phyloP scores from a whole-genome alignment of 2,797 vertebrate genomes.

The Hybognathus amarus region DNA sequence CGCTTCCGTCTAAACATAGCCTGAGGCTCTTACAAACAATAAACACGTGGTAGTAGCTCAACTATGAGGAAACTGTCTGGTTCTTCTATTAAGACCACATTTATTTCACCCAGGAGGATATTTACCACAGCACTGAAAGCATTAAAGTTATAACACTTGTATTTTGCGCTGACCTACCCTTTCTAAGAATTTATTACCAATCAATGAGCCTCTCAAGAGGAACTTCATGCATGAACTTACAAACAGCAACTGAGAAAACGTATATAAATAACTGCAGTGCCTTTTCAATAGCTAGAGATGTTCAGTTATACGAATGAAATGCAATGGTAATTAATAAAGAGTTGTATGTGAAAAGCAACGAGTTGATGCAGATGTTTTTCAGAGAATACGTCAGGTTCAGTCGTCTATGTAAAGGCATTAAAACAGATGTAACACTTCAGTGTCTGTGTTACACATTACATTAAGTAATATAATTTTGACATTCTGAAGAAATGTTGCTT shows the following conservation, averaged over 20 bases:
- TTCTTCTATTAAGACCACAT: constrained; percentile 24
- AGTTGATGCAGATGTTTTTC: constrained; percentile 1
- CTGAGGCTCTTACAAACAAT: constrained; percentile 12
- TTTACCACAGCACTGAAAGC: constrained; percentile 21
- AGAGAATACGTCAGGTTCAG: not conserved
- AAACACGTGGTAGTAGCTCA: not conserved
- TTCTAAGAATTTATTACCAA: constrained; percentile 28
- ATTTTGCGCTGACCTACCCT: constrained; percentile 29
- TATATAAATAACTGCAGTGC: constrained; percentile 11
- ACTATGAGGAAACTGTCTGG: not conserved
- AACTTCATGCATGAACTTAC: constrained; percentile 31
- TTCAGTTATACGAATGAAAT: not conserved
- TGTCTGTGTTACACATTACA: not conserved
- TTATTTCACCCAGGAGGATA: constrained; percentile 37
- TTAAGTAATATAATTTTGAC: not conserved
- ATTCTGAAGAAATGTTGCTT: not conserved
- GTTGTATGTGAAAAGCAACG: constrained; percentile 3
- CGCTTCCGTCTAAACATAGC: too few relatives aligned
- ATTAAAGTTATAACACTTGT: constrained; percentile 22
- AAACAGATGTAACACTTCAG: not conserved
- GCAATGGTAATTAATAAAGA: not conserved
- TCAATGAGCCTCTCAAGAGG: constrained; percentile 41
- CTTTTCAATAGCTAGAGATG: constrained; percentile 7
- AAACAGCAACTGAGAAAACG: constrained; percentile 5
- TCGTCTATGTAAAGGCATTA: not conserved